These are phyloP conservation scores for Hymenopus coronatus DNA, from an alignment of 2,888 invertebrate species.

Conservation along the genomic window DNA sequence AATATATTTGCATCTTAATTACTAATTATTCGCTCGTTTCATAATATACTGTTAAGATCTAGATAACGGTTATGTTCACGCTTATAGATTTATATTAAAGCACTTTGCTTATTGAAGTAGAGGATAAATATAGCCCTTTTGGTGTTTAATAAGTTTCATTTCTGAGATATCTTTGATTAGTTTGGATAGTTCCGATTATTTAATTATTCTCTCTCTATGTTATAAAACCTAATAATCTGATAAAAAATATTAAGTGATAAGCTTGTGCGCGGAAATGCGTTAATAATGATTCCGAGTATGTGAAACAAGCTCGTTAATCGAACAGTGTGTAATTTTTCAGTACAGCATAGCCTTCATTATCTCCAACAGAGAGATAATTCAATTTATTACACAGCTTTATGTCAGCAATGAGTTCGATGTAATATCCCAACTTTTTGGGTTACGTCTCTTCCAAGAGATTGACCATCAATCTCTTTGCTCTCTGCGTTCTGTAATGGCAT, in stretches of 20 bases:
- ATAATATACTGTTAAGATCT: too few relatives aligned
- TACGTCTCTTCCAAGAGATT: not conserved
- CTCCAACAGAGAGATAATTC: not conserved
- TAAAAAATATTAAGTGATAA: not conserved
- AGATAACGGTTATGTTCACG: too few relatives aligned
- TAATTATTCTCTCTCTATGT: not conserved
- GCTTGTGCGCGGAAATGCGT: not conserved
- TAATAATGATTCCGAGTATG: not conserved
- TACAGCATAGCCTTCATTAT: not conserved
- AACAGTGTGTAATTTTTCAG: not conserved
- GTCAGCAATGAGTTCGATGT: not conserved
- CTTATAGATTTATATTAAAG: too few relatives aligned
- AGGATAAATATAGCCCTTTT: too few relatives aligned
- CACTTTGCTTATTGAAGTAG: too few relatives aligned
- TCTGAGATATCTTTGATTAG: too few relatives aligned
- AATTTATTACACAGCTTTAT: not conserved
- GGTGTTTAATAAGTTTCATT: too few relatives aligned
- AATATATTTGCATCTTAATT: too few relatives aligned
- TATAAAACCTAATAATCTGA: too few relatives aligned
- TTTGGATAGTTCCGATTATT: not conserved
- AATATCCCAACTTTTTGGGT: not conserved
- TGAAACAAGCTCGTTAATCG: not conserved
- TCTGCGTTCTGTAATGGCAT: not conserved
- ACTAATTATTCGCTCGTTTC: too few relatives aligned
- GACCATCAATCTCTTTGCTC: not conserved